Evolutionary conservation across 2,797 vertebrate species (phyloP).

Genomic region (Chelonia mydas): DNA sequence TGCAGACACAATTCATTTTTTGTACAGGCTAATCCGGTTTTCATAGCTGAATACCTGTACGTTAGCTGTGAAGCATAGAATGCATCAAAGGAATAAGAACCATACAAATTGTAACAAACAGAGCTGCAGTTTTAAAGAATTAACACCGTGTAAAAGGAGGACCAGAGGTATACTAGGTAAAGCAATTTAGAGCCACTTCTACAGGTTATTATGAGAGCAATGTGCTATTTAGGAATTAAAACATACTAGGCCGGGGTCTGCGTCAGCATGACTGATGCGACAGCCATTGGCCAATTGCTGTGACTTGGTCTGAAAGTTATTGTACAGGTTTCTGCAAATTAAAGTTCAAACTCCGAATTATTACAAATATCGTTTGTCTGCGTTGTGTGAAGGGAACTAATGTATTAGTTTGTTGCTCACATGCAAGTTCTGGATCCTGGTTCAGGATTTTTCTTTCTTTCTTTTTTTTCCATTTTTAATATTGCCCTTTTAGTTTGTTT

Average conservation of each 20-base stretch:
- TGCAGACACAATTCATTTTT: not conserved
- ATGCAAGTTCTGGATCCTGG: not conserved
- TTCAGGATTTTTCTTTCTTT: not conserved
- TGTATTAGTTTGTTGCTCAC: not conserved
- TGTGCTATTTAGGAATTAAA: constrained; percentile 25
- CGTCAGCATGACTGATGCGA: not conserved
- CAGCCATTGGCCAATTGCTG: not conserved
- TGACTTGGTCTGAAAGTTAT: not conserved
- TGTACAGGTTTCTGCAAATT: constrained; percentile 7
- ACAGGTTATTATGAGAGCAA: not conserved
- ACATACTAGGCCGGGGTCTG: not conserved
- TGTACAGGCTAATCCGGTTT: not conserved
- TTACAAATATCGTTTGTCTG: not conserved
- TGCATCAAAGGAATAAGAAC: not conserved
- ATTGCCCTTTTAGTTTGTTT: not conserved
- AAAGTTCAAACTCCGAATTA: constrained; percentile 7
- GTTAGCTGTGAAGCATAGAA: not conserved
- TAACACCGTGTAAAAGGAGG: not conserved
- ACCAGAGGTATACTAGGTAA: not conserved
- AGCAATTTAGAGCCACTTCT: not conserved
- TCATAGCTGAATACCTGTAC: not conserved
- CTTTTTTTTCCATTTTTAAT: not conserved
- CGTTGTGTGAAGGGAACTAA: not conserved
- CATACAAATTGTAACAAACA: not conserved
- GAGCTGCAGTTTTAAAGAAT: constrained; percentile 7